phyloP scores from a whole-genome alignment of 2,113 vertebrate genomes.

The Aegotheles bennettii region DNA sequence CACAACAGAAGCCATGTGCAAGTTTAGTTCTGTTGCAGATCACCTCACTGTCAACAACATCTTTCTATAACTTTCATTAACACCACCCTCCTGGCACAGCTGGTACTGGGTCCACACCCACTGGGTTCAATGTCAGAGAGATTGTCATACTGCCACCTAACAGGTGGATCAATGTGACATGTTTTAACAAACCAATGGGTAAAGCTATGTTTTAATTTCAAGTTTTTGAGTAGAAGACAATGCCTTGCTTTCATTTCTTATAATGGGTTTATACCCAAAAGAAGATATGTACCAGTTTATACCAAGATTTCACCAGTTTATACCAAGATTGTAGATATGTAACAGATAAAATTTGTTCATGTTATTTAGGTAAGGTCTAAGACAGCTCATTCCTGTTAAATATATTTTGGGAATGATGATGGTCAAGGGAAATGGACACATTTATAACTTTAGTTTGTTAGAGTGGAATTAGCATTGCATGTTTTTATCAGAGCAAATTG shows the following conservation, averaged over 20 bases:
- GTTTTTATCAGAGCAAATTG: neutral
- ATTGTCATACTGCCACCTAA: neutral
- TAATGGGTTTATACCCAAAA: neutral
- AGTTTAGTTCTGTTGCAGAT: constrained; percentile 2
- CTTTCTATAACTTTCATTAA: constrained; percentile 66
- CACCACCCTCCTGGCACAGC: constrained; percentile 9
- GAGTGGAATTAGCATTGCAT: neutral
- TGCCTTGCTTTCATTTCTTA: neutral
- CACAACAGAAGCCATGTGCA: neutral
- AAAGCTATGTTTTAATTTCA: neutral
- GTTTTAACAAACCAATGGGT: neutral
- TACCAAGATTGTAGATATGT: neutral
- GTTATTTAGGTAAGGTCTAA: neutral
- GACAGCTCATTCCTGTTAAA: neutral
- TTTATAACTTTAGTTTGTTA: neutral
- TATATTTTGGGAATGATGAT: neutral
- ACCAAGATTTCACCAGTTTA: neutral
- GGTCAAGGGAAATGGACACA: neutral
- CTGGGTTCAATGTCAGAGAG: constrained; percentile 62
- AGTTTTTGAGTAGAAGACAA: neutral
- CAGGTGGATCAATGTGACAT: neutral
- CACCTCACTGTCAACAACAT: constrained; percentile 64
- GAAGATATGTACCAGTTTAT: neutral
- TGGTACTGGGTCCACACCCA: constrained; percentile 46
- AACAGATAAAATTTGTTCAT: neutral